Evolutionary conservation across 2,113 vertebrate species (phyloP).

Genomic region (Typhlomys cinereus): DNA sequence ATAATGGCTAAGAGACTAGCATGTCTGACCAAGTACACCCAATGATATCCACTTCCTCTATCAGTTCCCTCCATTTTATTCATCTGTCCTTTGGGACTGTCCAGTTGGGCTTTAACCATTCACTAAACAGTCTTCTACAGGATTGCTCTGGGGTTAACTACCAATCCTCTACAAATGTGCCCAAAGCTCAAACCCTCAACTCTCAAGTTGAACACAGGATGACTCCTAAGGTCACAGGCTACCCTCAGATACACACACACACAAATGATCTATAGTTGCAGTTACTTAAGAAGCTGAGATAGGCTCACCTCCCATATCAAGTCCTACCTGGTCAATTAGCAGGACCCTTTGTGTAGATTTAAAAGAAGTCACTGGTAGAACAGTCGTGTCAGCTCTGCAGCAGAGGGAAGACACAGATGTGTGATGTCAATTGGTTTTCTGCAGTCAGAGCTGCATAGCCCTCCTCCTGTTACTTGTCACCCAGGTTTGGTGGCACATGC

Average conservation of each 20-base stretch:
- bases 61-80: no score
- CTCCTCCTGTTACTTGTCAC: neutral
- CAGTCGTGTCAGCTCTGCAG: neutral
- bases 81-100: no score
- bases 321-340: neutral
- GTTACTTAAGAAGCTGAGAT: neutral
- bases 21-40: no score
- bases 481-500: neutral
- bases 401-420: neutral
- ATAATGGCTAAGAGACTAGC: no score
- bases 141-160: no score
- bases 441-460: neutral
- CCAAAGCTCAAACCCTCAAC: no score
- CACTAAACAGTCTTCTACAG: no score
- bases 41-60: no score
- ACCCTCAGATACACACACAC: neutral
- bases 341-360: neutral
- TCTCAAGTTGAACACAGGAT: neutral
- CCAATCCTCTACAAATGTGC: no score
- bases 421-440: neutral
- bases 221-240: neutral
- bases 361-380: neutral
- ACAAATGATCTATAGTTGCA: neutral
- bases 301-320: neutral
- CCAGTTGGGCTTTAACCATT: no score